Percentiles rank a stretch among this genome's conserved stretches.
These are phyloP conservation scores for Penaeus monodon DNA, from an alignment of 2,888 invertebrate genomes.

Conservation along the genomic window DNA sequence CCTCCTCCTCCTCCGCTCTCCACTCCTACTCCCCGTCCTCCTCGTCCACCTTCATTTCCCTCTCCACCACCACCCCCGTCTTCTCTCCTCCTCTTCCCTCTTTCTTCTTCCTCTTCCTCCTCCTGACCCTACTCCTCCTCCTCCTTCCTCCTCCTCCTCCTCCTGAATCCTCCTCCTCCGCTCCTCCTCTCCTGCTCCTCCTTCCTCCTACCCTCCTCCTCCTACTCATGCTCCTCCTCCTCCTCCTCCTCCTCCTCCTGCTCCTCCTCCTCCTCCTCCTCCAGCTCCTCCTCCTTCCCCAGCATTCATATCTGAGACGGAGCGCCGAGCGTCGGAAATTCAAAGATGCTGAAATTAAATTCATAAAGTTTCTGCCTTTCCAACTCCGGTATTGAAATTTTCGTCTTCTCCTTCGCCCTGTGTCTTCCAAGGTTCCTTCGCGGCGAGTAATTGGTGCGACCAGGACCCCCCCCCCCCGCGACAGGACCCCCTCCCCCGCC, in stretches of 20 bases:
- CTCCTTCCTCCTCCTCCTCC: not conserved
- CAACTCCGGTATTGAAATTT: not conserved
- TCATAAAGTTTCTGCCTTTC: not conserved
- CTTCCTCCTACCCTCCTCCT: not conserved
- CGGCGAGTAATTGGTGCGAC: not conserved
- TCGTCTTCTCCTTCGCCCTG: not conserved
- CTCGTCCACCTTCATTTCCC: not conserved
- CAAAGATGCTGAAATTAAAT: not conserved
- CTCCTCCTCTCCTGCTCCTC: not conserved
- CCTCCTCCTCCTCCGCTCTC: not conserved
- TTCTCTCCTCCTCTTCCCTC: not conserved
- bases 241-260: not conserved
- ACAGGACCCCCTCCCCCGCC: not conserved
- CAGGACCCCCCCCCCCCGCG: not conserved
- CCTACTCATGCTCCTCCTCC: not conserved
- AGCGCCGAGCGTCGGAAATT: too few species aligned
- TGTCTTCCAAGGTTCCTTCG: not conserved
- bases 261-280: not conserved
- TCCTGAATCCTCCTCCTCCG: not conserved
- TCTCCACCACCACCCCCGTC: not conserved
- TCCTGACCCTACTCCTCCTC: not conserved
- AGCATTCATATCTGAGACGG: not conserved
- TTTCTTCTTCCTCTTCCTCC: not conserved
- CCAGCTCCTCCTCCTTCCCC: not conserved
- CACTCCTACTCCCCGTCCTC: not conserved